phyloP scores from a whole-genome alignment of 2,797 vertebrate genomes.

The Cossypha niveicapilla region DNA sequence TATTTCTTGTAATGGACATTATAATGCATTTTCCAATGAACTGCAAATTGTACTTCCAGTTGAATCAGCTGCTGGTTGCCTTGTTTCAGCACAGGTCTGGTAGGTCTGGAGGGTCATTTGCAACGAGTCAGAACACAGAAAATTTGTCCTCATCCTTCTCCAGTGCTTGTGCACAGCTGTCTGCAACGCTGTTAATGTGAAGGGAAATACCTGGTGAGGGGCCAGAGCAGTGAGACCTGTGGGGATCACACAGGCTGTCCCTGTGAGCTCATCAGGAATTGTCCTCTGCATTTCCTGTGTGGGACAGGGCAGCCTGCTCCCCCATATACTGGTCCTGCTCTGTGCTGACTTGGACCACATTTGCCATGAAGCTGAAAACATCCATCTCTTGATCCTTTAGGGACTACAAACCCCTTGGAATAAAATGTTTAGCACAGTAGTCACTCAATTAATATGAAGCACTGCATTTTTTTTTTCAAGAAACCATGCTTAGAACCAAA shows the following conservation, averaged over 20 bases:
- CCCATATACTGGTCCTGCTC: accelerated
- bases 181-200: background rate
- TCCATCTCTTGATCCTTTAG: background rate
- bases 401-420: background rate
- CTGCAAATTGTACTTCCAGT: background rate
- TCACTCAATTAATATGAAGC: background rate
- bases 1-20: background rate
- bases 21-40: background rate
- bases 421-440: background rate
- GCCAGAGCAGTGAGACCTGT: background rate
- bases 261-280: background rate
- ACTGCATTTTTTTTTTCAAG: background rate
- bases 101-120: background rate
- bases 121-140: background rate
- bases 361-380: background rate
- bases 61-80: background rate
- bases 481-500: background rate
- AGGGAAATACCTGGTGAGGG: background rate
- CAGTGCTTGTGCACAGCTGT: background rate
- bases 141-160: background rate
- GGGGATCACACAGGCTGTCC: background rate
- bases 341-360: background rate
- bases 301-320: background rate
- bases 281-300: background rate
- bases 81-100: background rate